Conservation (phyloP, 2,888 invertebrate genomes). For the Cephus sareptanus region DNA sequence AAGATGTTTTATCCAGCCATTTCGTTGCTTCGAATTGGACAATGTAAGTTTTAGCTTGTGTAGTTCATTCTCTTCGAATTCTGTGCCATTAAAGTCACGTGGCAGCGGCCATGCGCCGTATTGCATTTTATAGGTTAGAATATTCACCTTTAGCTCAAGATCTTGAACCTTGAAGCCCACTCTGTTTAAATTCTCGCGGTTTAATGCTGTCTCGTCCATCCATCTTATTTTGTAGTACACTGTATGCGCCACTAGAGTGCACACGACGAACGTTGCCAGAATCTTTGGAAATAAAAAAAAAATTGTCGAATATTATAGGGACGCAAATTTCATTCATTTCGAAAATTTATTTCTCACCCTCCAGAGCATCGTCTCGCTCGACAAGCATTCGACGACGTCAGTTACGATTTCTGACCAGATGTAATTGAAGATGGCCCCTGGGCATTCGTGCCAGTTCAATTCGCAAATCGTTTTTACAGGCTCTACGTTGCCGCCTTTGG, state of each 20-base stretch:
- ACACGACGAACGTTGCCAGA: slow-evolving; percentile 38
- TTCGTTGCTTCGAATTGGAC: slow-evolving; percentile 41
- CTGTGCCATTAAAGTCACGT: slow-evolving; percentile 35
- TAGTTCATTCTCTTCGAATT: slow-evolving; percentile 27
- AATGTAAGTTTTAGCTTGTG: slow-evolving; percentile 39
- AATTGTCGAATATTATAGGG: background rate
- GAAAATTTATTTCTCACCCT: slow-evolving; percentile 35
- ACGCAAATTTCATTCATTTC: background rate
- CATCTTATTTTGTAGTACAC: slow-evolving; percentile 40
- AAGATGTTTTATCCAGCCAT: slow-evolving; percentile 48
- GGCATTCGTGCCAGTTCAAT: slow-evolving; percentile 51
- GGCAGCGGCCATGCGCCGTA: slow-evolving; percentile 57
- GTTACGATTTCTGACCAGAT: slow-evolving; percentile 58
- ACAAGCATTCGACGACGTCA: slow-evolving; percentile 54
- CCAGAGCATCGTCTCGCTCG: slow-evolving; percentile 47
- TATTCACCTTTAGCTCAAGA: slow-evolving; percentile 54
- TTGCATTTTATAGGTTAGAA: slow-evolving; percentile 57
- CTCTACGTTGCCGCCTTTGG: slow-evolving; percentile 55
- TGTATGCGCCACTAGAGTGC: slow-evolving; percentile 37
- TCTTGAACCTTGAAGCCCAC: slow-evolving; percentile 51
- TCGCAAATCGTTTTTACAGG: slow-evolving; percentile 49
- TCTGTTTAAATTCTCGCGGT: slow-evolving; percentile 39
- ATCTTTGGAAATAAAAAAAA: slow-evolving; percentile 25
- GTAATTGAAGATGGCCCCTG: slow-evolving; percentile 47
- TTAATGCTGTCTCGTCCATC: slow-evolving; percentile 25